Evolutionary conservation across 2,888 invertebrate genomes (phyloP), one percentile per base, ranked within the genome.

Genomic region (Melitaea athalia): DNA sequence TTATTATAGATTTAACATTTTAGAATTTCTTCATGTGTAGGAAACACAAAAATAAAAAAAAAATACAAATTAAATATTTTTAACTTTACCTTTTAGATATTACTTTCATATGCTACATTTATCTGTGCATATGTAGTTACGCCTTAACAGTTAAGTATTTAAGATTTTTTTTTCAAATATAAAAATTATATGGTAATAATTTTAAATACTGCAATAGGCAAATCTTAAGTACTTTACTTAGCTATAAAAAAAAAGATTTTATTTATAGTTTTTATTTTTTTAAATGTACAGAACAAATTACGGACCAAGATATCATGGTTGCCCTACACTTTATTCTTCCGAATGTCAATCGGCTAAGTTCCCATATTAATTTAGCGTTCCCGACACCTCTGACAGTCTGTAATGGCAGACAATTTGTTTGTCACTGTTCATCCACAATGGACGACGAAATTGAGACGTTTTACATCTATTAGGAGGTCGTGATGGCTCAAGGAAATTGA

Each of bases 321-420:
- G 72, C 71, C 72, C 76, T 75, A 81, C 68, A 59, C 42, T 72
- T 71, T 73, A 78, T 79, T 84, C 81, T 82, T 84, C 74, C 70
- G 78, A 81, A 77, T 83, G 85, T 86, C 88, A 85, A 88, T 88
- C 81, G 80, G 66, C 70, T 77, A 77, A 81, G 87, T 91, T 91
- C 91, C 89, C 91, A 91, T 91, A 91, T 90, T 90, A 90, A 90
- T 91, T 88, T 83, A 81, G 78, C 78, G 79, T 82, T 79, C 81
- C 83, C 83, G 84, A 83, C 81, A 79, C 82, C 78, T 75, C 79
- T 88, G 90, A 88, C 91, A 91, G 84, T 76, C 79, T 73, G 79
- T 91, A 89, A 91, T 87, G 89, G 76, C 68, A 74, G 65, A 72
- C 86, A 75, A 89, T 90, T 89, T 87, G 85, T 89, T 84, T 81